Evolutionary conservation across 2,113 vertebrate species (phyloP).

Genomic region (Uria aalge): DNA sequence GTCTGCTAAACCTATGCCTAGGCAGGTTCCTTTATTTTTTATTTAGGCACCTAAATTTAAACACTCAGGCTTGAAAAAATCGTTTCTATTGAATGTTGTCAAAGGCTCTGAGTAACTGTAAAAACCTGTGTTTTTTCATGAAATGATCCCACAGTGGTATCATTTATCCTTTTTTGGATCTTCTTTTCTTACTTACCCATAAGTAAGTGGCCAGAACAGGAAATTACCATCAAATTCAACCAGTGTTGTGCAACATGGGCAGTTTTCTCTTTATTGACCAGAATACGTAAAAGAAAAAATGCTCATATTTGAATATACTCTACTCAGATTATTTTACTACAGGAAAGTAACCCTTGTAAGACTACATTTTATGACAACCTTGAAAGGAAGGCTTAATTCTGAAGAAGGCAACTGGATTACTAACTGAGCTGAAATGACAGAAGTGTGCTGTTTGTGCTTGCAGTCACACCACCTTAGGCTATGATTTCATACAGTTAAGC

Average conservation of each 20-base stretch:
- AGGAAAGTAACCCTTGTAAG: background rate
- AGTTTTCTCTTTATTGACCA: background rate
- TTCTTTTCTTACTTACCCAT: background rate
- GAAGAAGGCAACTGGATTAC: background rate
- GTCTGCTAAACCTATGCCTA: background rate
- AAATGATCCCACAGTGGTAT: background rate
- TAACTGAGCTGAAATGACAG: background rate
- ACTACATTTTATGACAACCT: background rate
- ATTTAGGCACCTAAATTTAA: background rate
- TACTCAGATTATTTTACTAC: background rate
- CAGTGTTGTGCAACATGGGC: background rate
- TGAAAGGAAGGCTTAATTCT: background rate
- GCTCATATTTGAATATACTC: background rate
- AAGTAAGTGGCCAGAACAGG: background rate
- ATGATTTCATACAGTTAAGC: constrained; percentile 35
- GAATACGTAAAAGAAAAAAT: background rate
- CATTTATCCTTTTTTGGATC: background rate
- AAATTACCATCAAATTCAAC: background rate
- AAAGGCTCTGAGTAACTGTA: background rate
- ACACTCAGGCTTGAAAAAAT: background rate
- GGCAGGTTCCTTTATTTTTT: background rate
- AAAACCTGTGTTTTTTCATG: background rate
- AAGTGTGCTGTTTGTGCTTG: constrained; percentile 45
- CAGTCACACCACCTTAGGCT: constrained; percentile 40
- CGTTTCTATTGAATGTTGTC: background rate